Evolutionary conservation across 2,797 vertebrate genomes (phyloP), one percentile per base, ranked within the genome.

Genomic region (Apogon talboti): DNA sequence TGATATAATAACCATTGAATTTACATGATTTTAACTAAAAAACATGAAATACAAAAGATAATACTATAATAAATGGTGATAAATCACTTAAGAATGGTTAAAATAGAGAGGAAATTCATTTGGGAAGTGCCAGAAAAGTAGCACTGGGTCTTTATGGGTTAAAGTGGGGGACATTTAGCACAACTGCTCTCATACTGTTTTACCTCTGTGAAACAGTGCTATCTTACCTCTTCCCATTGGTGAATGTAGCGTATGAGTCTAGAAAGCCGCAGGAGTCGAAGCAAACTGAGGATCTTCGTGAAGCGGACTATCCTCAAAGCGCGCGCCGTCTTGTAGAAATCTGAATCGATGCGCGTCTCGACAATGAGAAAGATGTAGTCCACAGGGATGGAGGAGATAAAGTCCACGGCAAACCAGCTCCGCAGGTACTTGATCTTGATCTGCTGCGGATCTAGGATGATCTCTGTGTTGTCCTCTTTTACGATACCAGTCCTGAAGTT

Each of bases 331-430:
- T 99, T 99, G 86, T 99, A 99, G 88, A 99, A 98, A 92, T 99
- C 98, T 0, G 98, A 99, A 87, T 99, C 97, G 0, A 99, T 99
- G 80, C 98, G 96, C 0, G 97, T 99, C 92, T 99, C 98, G 83
- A 99, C 98, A 0, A 99, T 99, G 78, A 99, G 94, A 90, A 99
- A 99, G 87, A 99, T 99, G 87, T 99, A 99, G 95, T 99, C 98
- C 88, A 99, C 98, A 0, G 98, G 98, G 66, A 99, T 99, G 86
- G 98, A 99, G 74, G 97, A 99, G 90, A 99, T 96, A 91, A 99
- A 99, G 92, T 99, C 98, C 78, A 99, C 98, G 82, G 97, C 94
- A 2, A 99, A 99, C 98, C 98, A 99, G 81, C 97, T 99, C 66
- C 97, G 95, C 83, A 99, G 91, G 87, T 99, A 99, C 78, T 97